Evolutionary conservation across 2,888 invertebrate genomes (phyloP).

Genomic region (Pimpla rufipes): DNA sequence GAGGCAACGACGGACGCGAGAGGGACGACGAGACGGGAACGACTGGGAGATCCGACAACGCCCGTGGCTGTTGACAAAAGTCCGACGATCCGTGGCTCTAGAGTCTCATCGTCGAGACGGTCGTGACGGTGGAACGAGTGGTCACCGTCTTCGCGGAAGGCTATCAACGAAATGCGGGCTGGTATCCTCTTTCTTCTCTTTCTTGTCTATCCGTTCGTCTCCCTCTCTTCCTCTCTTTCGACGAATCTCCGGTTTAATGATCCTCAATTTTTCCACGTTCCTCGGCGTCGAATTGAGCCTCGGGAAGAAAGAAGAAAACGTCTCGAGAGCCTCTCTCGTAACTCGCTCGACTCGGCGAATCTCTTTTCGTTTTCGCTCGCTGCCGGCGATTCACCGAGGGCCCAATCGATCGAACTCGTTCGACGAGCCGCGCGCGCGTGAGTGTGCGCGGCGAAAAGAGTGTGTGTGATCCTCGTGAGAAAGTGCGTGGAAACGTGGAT

Average conservation of each 20-base stretch:
- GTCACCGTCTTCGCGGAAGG: constrained; percentile 72
- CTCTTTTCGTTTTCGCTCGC: constrained; percentile 1
- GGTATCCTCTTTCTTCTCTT: constrained; percentile 38
- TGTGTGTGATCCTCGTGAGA: not conserved
- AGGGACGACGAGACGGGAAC: constrained; percentile 21
- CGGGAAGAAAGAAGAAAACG: not conserved
- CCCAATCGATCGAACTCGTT: constrained; percentile 7
- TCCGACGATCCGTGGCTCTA: constrained; percentile 81
- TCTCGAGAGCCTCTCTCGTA: not conserved
- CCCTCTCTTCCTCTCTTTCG: constrained; percentile 46
- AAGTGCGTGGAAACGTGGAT: constrained; percentile 5
- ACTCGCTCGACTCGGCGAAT: not conserved
- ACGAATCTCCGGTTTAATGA: not conserved
- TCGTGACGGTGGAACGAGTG: constrained; percentile 52
- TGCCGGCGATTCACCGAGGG: not conserved
- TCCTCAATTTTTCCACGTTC: constrained; percentile 7
- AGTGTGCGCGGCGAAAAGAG: not conserved
- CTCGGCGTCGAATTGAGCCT: not conserved
- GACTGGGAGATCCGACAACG: constrained; percentile 25
- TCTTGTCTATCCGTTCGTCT: constrained; percentile 54
- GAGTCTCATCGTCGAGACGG: constrained; percentile 83
- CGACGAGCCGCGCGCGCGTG: not conserved
- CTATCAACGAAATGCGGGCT: constrained; percentile 40
- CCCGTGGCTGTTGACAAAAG: constrained; percentile 72
- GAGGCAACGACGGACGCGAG: constrained; percentile 63